A percentile compares a stretch with the other conserved stretches of the same genome.
Evolutionary conservation across 2,888 invertebrate genomes (phyloP).

Genomic region (Morpho achilles): DNA sequence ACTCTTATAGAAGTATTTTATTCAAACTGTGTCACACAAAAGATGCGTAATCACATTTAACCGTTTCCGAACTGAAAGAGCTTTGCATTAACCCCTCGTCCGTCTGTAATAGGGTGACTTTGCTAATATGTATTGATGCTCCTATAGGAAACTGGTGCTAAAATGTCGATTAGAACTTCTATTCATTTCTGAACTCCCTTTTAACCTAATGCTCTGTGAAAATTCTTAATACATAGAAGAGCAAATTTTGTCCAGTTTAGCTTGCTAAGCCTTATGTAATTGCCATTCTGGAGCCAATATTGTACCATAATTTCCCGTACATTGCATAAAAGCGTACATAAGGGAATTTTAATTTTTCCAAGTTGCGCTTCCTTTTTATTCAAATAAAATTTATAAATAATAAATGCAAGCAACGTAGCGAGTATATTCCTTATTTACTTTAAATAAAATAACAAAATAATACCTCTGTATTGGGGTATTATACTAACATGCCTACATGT

Average conservation of each 20-base stretch:
- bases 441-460: no score
- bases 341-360: no score
- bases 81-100: slow-evolving; percentile 42
- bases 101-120: slow-evolving; percentile 60
- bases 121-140: slow-evolving; percentile 53
- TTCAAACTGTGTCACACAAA: neutral
- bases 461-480: no score
- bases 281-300: no score
- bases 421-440: no score
- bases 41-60: slow-evolving; percentile 7
- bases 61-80: slow-evolving; percentile 30
- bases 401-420: no score
- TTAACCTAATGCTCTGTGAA: slow-evolving; percentile 9
- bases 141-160: slow-evolving; percentile 42
- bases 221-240: slow-evolving; percentile 1
- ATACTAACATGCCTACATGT: no score
- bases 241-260: neutral
- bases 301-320: no score
- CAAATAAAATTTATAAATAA: no score
- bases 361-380: no score
- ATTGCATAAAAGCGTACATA: no score
- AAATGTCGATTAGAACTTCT: slow-evolving; percentile 34
- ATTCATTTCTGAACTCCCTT: slow-evolving; percentile 13
- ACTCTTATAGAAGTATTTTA: neutral
- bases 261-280: no score